A percentile compares a stretch with the other conserved stretches of the same genome.
Evolutionary conservation across 2,797 vertebrate species (phyloP).

Genomic region (Gallinago nigripennis): DNA sequence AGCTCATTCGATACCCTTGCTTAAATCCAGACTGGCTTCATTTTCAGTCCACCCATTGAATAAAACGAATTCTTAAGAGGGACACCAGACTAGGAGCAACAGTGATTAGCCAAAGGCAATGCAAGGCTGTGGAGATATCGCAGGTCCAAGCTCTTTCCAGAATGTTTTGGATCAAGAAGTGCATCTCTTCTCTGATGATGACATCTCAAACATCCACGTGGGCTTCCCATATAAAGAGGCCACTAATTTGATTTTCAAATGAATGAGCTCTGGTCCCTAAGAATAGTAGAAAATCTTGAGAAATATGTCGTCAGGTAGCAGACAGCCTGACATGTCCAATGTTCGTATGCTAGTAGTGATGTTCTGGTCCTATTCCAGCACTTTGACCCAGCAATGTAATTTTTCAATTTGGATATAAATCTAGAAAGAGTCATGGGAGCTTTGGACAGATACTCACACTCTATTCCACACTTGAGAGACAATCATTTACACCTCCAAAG

Average conservation of each 20-base stretch:
- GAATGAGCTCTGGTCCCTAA: not conserved
- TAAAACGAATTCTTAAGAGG: not conserved
- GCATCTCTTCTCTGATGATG: not conserved
- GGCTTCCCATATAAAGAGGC: not conserved
- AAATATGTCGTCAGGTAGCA: not conserved
- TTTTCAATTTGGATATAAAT: not conserved
- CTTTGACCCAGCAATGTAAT: not conserved
- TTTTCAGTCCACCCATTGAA: not conserved
- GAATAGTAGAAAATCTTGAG: not conserved
- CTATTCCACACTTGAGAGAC: not conserved
- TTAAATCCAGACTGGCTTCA: not conserved
- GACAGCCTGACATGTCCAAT: not conserved
- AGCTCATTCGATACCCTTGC: fast-evolving
- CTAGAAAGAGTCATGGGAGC: not conserved
- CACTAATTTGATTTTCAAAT: not conserved
- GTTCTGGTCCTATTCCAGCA: not conserved
- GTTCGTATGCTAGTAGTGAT: not conserved
- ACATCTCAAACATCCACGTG: not conserved
- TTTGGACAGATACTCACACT: not conserved
- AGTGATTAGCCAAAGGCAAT: not conserved
- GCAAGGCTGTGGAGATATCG: not conserved
- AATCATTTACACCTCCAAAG: not conserved
- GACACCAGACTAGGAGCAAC: not conserved
- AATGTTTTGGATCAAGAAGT: not conserved
- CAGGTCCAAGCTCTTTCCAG: not conserved